Conservation (phyloP, 64 coral and sea anemone genomes). For the Astreopora myriophthalma region DNA sequence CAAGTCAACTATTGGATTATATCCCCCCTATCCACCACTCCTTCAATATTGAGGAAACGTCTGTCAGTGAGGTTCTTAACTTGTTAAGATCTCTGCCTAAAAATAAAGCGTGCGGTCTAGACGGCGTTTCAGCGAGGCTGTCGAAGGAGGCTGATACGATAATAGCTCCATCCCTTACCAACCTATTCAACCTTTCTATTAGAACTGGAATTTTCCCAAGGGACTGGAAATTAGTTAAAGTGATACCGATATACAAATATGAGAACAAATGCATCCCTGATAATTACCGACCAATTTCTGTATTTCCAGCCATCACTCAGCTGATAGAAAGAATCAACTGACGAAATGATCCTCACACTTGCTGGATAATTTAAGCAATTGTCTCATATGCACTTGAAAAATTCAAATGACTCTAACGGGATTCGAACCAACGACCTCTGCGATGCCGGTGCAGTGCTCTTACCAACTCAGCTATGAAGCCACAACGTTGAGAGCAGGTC, state of each 20-base stretch:
- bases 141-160: conserved; percentile 28
- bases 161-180: conserved; percentile 20
- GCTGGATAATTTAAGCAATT: too few species aligned
- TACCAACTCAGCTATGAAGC: too few species aligned
- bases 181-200: conserved; percentile 30
- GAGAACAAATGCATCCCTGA: neutral
- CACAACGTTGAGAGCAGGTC: too few species aligned
- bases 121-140: conserved; percentile 2
- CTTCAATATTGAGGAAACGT: neutral
- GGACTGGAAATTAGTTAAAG: neutral
- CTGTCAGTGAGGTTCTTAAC: neutral
- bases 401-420: too few species aligned
- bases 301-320: neutral
- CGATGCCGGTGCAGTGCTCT: too few species aligned
- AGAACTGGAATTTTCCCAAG: conserved; percentile 28
- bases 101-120: conserved; percentile 20
- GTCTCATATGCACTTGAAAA: too few species aligned
- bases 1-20: neutral
- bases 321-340: too few species aligned
- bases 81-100: neutral
- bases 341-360: too few species aligned
- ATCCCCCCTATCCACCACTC: neutral
- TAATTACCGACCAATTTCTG: neutral
- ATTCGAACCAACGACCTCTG: too few species aligned
- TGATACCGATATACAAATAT: neutral